phyloP scores from a whole-genome alignment of 2,888 invertebrate species.

The Cerastis rubricosa region DNA sequence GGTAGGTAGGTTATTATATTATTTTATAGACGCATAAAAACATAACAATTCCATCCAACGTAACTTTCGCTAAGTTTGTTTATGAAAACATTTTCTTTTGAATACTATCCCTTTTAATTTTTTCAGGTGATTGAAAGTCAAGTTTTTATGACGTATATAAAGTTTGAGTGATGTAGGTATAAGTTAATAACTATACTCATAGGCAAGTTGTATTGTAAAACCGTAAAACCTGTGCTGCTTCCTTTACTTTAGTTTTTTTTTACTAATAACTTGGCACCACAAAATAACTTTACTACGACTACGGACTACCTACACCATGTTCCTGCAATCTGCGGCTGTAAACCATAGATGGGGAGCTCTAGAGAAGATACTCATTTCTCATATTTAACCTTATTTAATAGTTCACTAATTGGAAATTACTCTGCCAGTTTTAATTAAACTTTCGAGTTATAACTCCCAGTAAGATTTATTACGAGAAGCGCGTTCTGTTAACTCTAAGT shows the following conservation, averaged over 20 bases:
- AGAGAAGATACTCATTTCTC: slow-evolving; percentile 12
- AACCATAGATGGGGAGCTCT: slow-evolving; percentile 15
- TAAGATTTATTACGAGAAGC: slow-evolving; percentile 25
- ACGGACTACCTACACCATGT: neutral
- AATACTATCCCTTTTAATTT: slow-evolving; percentile 15
- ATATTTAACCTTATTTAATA: slow-evolving; percentile 30
- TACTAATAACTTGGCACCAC: slow-evolving; percentile 14
- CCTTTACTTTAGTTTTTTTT: slow-evolving; percentile 10
- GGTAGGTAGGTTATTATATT: slow-evolving; percentile 55
- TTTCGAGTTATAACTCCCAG: slow-evolving; percentile 32
- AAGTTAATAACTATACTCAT: slow-evolving; percentile 6
- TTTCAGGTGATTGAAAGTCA: slow-evolving; percentile 1
- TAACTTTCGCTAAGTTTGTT: slow-evolving; percentile 72
- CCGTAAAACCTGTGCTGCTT: slow-evolving; percentile 30
- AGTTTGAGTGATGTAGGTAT: slow-evolving; percentile 1
- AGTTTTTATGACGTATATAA: slow-evolving; percentile 25
- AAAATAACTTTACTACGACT: slow-evolving; percentile 23
- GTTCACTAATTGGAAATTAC: slow-evolving; percentile 59
- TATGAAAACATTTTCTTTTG: slow-evolving; percentile 30
- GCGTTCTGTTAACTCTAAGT: slow-evolving; percentile 22
- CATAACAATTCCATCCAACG: slow-evolving; percentile 55
- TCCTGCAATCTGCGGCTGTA: slow-evolving; percentile 28
- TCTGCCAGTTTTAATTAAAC: slow-evolving; percentile 37
- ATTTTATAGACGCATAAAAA: slow-evolving; percentile 62
- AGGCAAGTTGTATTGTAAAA: slow-evolving; percentile 4